These are phyloP conservation scores for Lasiommata megera DNA, from an alignment of 2,888 invertebrate genomes.

Conservation along the genomic window DNA sequence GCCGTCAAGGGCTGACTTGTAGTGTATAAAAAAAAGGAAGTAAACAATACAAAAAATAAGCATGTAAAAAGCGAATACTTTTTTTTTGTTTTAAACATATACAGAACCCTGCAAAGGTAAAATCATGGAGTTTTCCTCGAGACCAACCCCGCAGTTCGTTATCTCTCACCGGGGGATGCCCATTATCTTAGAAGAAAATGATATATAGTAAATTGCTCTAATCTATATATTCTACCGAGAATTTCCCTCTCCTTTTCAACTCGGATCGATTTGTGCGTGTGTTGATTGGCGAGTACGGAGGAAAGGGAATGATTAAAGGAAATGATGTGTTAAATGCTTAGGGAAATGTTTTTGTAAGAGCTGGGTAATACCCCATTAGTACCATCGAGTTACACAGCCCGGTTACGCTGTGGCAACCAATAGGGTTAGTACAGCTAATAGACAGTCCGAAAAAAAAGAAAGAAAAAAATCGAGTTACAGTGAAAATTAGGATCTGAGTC, in stretches of 20 bases:
- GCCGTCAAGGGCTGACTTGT: too few relatives aligned
- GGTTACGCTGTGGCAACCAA: too few relatives aligned
- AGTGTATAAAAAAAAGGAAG: too few relatives aligned
- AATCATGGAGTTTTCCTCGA: constrained; percentile 24
- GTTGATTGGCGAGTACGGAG: constrained; percentile 16
- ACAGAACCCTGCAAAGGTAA: constrained; percentile 17
- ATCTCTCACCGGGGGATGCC: constrained; percentile 57
- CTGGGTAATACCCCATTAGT: too few relatives aligned
- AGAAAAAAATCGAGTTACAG: too few relatives aligned
- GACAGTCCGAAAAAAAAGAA: too few relatives aligned
- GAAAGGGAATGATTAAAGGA: constrained; percentile 9
- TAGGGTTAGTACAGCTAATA: too few relatives aligned
- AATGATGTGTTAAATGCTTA: constrained; percentile 1
- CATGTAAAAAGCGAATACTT: too few relatives aligned
- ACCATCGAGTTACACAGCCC: too few relatives aligned
- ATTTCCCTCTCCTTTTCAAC: constrained; percentile 24
- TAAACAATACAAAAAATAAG: too few relatives aligned
- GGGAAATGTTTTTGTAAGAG: neutral
- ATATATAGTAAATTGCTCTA: constrained; percentile 65
- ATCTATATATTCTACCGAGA: constrained; percentile 39
- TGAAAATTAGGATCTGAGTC: too few relatives aligned
- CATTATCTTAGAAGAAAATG: constrained; percentile 65
- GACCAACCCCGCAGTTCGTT: constrained; percentile 56
- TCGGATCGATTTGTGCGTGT: neutral
- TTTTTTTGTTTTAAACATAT: neutral